Conservation (phyloP, 2,113 vertebrate genomes). For the Vidua chalybeata region DNA sequence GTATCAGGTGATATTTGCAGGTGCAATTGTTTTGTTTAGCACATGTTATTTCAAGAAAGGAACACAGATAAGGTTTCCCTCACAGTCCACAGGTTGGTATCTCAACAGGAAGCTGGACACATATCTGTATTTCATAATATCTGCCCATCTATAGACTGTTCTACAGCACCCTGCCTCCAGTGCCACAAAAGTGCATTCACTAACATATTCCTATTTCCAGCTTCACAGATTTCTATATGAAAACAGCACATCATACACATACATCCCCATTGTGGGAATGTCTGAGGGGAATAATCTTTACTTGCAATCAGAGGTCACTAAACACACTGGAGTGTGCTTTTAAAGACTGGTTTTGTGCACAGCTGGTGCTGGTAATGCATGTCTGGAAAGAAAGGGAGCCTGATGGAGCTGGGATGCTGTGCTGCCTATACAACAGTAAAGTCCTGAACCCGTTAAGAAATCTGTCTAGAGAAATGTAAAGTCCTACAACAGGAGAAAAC, state of each 20-base stretch:
- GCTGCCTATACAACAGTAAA: fast-evolving
- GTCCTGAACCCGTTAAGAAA: background rate
- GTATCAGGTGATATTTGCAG: constrained; percentile 49
- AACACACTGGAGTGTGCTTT: background rate
- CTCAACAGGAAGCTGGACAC: background rate
- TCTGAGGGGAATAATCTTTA: background rate
- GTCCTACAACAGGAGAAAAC: background rate
- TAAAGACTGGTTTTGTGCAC: background rate
- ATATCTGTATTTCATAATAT: background rate
- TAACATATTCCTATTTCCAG: background rate
- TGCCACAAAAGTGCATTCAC: background rate
- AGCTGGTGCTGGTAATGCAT: background rate
- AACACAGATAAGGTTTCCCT: background rate
- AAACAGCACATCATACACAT: background rate
- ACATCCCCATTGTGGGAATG: fast-evolving
- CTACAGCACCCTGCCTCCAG: background rate
- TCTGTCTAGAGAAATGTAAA: background rate
- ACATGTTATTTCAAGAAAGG: constrained; percentile 9
- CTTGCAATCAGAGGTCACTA: background rate
- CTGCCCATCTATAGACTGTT: background rate
- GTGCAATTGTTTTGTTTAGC: constrained; percentile 49
- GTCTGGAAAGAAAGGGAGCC: background rate
- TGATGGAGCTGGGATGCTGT: background rate
- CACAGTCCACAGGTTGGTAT: background rate
- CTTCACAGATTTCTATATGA: background rate